A percentile compares a stretch with the other conserved stretches of the same genome.
phyloP scores from a whole-genome alignment of 2,888 invertebrate genomes.

The Lacanobia oleracea region DNA sequence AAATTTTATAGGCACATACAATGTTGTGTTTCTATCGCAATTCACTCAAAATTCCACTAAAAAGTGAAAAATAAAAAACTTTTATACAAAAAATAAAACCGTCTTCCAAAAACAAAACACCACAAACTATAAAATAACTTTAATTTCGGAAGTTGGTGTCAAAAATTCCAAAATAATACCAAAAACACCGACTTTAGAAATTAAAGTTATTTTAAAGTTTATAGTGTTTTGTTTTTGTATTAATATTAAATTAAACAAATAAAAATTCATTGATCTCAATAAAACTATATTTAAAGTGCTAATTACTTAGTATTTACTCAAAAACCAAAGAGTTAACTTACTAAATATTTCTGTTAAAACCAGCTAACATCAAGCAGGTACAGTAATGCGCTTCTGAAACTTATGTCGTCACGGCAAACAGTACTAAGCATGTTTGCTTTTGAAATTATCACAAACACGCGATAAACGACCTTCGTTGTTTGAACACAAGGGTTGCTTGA shows the following conservation, averaged over 20 bases:
- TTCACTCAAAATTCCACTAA: too few relatives aligned
- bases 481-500: conserved; percentile 9
- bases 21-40: too few relatives aligned
- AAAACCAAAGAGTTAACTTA: conserved; percentile 21
- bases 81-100: too few relatives aligned
- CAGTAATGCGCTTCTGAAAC: conserved; percentile 35
- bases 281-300: conserved; percentile 1
- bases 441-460: conserved; percentile 37
- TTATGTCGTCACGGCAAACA: conserved; percentile 35
- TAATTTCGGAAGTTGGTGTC: too few relatives aligned
- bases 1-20: too few relatives aligned
- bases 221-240: too few relatives aligned
- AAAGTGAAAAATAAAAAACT: too few relatives aligned
- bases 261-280: neutral
- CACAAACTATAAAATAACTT: too few relatives aligned
- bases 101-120: too few relatives aligned
- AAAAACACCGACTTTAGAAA: too few relatives aligned
- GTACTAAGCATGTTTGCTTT: conserved; percentile 34
- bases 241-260: too few relatives aligned
- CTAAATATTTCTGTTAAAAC: conserved; percentile 17
- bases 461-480: conserved; percentile 32
- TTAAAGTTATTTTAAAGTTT: neutral
- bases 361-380: conserved; percentile 10
- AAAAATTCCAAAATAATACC: too few relatives aligned
- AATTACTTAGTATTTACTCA: conserved; percentile 6